Evolutionary conservation across 2,797 vertebrate species (phyloP), one percentile per base, ranked within the genome.

Genomic region (Malacoraja senta): DNA sequence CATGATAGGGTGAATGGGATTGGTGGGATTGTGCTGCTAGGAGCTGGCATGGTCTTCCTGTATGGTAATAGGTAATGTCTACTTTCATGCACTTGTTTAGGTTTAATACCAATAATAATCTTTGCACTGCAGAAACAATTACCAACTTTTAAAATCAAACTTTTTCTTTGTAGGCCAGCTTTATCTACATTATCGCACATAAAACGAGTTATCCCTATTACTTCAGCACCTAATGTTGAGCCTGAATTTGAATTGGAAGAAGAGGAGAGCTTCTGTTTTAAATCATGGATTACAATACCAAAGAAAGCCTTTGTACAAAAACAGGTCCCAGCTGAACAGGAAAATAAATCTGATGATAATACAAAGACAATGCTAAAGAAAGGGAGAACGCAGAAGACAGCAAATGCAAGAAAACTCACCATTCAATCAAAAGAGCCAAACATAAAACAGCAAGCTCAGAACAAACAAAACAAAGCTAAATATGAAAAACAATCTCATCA

Each of bases 191-290:
- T 92, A n/a, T 38, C 71, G 53, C 65, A 68, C 17, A 29, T 13
- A 76, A 92, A 76, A 76, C 9, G n/a, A 44, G 9, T 58, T 76
- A 76, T 17, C 53, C 3, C 38, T 24, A 21, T 44, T n/a, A 26
- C 24, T 76, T 15, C 65, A 92, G 21, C 38, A 92, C 38, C 26
- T 53, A 53, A n/a, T 44, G 21, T 0, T 58, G 38, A 76, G 38
- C 76, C 76, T 74, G 95, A 97, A 91, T 97, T 97, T 95, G 93
- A 96, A 93, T 96, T 97, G 93, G 96, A 96, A 65, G 96, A 96
- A 74, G 95, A 94, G 13, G 93, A 93, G 93, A 93, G 0, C 93
- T 68, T 63, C 53, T 93, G 94, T 91, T 93, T 7, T 94, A 19
- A 1, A 65, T 93, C 94, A 93, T 96, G 95, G 95, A 90, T 96